Evolutionary conservation across 2,888 invertebrate species (phyloP), one percentile per base, ranked within the genome.

Genomic region (Prosopocoilus inquinatus): DNA sequence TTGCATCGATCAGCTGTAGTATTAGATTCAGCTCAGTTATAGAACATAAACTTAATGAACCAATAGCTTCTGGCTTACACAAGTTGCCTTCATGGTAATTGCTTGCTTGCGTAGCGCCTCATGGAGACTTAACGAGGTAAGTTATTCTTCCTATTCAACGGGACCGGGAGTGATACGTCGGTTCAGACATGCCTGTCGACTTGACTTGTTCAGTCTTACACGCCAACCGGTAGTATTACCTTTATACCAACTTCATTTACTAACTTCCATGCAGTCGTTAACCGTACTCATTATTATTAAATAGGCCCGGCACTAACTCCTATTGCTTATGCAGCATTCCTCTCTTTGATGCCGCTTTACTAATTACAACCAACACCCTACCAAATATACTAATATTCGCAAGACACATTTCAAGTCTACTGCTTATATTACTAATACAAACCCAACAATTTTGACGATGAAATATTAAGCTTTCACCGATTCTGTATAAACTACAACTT

Each of bases 61-160:
- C 50, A 20, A 50, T 43, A 33, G 41, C 41, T 15, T 41, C 20
- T 11, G 41, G 41, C 41, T 41, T 41, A 41, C 28, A 43, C 33
- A 32, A 43, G 28, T 39, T 33, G 52, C 46, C 28, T 50, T 43
- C 13, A 35, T 20, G 38, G 53, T 47, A 53, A 47, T 47, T 47
- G 53, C 53, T 36, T 35, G 44, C 41, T 33, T 47, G 47, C 34
- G 54, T 50, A 52, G 48, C 56, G 52, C 48, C 58, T 57, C 56
- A 55, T 64, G 57, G 53, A 59, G 55, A 57, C 57, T 60, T 65
- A 64, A 63, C 59, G 60, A 60, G 56, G 54, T 55, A 57, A 64
- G 60, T 60, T 61, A 57, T 59, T 63, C 58, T 59, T 63, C 57
- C 62, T 60, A 61, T 60, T 64, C 58, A 56, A 52, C 48, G 48